phyloP scores from a whole-genome alignment of 64 coral and sea anemone species.

The Dendrophyllia cribrosa region DNA sequence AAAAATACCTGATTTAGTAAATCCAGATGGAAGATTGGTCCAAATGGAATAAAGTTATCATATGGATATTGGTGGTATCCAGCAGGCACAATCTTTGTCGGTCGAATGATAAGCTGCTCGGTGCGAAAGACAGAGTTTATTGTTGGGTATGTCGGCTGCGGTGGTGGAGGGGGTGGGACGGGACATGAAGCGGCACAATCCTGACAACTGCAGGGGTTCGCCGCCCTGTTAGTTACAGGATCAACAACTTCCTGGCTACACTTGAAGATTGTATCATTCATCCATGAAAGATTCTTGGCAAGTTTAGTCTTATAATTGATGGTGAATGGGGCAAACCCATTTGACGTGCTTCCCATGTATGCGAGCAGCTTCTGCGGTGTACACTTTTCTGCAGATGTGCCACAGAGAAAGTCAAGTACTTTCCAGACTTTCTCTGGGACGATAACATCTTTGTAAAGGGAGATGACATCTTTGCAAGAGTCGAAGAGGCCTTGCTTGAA shows the following conservation, averaged over 20 bases:
- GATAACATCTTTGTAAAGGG: too few relatives aligned
- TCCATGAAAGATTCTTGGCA: slow-evolving; percentile 35
- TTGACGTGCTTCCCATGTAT: slow-evolving; percentile 64
- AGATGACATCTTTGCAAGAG: slow-evolving; percentile 91
- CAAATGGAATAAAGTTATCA: slow-evolving; percentile 88
- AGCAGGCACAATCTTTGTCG: slow-evolving; percentile 13
- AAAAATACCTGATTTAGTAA: slow-evolving; percentile 81
- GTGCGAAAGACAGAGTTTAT: slow-evolving; percentile 90
- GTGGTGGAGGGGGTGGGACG: slow-evolving; percentile 8
- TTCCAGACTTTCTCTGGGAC: slow-evolving; percentile 76
- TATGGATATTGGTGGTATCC: slow-evolving; percentile 63
- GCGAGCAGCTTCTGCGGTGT: slow-evolving; percentile 52
- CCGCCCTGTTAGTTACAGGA: slow-evolving; percentile 51
- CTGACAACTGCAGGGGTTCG: slow-evolving; percentile 71
- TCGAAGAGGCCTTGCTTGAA: slow-evolving; percentile 81
- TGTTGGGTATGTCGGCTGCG: neutral
- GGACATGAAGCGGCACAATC: slow-evolving; percentile 84
- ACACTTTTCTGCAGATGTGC: slow-evolving; percentile 65
- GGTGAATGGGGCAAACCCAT: slow-evolving; percentile 71
- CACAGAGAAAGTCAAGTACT: slow-evolving; percentile 78
- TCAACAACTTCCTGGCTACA: slow-evolving; percentile 85
- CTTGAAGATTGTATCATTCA: slow-evolving; percentile 29
- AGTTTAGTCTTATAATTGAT: slow-evolving; percentile 46
- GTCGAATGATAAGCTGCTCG: slow-evolving; percentile 85
- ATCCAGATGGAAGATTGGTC: slow-evolving; percentile 76